These are phyloP conservation scores for Saimiri boliviensis DNA, from an alignment of 2,113 vertebrate species.

Conservation along the genomic window DNA sequence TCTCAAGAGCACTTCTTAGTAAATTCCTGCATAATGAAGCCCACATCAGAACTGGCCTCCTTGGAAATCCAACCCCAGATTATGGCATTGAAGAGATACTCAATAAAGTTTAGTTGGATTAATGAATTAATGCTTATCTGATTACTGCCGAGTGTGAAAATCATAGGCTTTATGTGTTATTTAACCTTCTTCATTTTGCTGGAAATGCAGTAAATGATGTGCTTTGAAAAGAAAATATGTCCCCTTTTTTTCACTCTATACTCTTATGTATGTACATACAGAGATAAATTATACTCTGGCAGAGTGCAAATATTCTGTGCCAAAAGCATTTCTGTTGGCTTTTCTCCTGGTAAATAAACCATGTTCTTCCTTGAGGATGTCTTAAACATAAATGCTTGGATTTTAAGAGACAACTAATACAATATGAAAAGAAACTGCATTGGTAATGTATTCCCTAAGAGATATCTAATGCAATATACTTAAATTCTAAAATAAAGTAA, in stretches of 20 bases:
- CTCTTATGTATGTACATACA: slow-evolving; percentile 28
- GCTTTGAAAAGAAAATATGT: slow-evolving; percentile 33
- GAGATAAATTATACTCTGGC: slow-evolving; percentile 56
- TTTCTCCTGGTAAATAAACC: slow-evolving; percentile 56
- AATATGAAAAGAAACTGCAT: background rate
- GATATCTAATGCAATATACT: slow-evolving; percentile 11
- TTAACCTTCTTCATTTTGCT: background rate
- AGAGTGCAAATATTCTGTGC: slow-evolving; percentile 4
- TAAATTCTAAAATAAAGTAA: background rate
- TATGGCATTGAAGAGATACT: background rate
- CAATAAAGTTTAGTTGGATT: background rate
- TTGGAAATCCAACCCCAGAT: background rate
- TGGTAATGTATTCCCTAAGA: background rate
- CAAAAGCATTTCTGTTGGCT: slow-evolving; percentile 63
- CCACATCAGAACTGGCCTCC: background rate
- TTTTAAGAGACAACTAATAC: slow-evolving; percentile 56
- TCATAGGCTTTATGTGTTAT: slow-evolving; percentile 11
- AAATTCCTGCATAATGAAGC: background rate
- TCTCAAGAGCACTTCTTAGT: background rate
- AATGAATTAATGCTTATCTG: slow-evolving; percentile 4
- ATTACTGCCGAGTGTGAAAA: slow-evolving; percentile 22
- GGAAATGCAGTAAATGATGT: slow-evolving; percentile 13
- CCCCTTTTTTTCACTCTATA: background rate
- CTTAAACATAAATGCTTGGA: background rate
- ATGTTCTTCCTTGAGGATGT: slow-evolving; percentile 46